Evolutionary conservation across 1,140 invertebrate genomes (phyloP), one percentile per base, ranked within the genome.

Genomic region (Limonius californicus): DNA sequence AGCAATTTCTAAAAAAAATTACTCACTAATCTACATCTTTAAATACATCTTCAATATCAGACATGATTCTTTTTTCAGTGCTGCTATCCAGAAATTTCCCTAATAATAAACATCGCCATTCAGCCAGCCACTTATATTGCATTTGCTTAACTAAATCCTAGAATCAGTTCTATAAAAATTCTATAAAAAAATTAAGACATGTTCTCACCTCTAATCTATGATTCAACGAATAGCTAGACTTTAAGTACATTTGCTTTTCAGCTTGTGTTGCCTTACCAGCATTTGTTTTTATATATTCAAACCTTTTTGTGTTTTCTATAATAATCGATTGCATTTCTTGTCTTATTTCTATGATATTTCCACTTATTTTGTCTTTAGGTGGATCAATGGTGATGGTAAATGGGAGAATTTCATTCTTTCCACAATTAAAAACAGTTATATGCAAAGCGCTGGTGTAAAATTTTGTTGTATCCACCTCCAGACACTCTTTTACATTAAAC

Each of bases 21-120:
- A 1, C 3, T 30, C 32, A 20, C 45, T 9, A 30, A 50, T 65
- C 42, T 27, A 54, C 14, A 45, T 42, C 30, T 54, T 54, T 43
- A 6, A 18, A 42, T 42, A 58, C 43, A 15, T 42, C 12, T 14
- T 61, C 16, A 39, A 39, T 39, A 2, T 11, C 35, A 12, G 8
- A 12, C 47, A 19, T 45, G 20, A 47, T 9, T 2, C 19, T 16
- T 2, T 54, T 35, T 16, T 30, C 21, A 8, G 32, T 55, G 7
- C 32, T 23, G 18, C 16, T 21, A 50, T 70, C 60, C n/a, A 61
- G 9, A 60, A 61, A 69, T 68, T 71, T 74, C 30, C 74, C 72
- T 21, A 69, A 64, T 14, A 74, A 65, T 43, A 75, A 64, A 64
- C 72, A 74, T 57, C 66, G 66, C 71, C 70, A 74, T 27, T 64